Evolutionary conservation across 2,888 invertebrate species (phyloP), one percentile per base, ranked within the genome.

Genomic region (Limenitis camilla): DNA sequence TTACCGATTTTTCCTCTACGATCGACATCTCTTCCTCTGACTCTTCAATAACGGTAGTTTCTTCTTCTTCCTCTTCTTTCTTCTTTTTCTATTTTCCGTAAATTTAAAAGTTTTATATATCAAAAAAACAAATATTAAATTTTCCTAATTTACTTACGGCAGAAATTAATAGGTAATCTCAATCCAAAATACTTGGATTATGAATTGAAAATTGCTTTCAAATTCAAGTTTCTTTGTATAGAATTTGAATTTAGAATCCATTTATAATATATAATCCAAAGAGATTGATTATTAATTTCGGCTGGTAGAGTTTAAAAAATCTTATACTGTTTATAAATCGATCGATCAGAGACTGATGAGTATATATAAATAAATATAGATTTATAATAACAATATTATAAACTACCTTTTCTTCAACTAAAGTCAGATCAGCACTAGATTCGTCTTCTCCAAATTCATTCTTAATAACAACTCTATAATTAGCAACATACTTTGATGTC

Each of bases 381-480:
- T n/a, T 39, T 2, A 39, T n/a, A 39, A 39, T 39, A 39, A 6
- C 5, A 39, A 10, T n/a, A 44, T 10, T 30, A 11, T 6, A 5
- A 40, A 38, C 58, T 71, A 84, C 87, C 81, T 91, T 90, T 72
- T 89, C 90, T 60, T 87, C 87, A 1, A 88, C 91, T 8, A 99
- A 92, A 27, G 93, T 94, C 53, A 99, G 89, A 68, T 94, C 93
- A 42, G 97, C 95, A 40, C 92, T 91, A 2, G 95, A 94, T 71
- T 96, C 94, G 65, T 96, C 97, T 73, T 94, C 93, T 45, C 99
- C 99, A 65, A 92, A 93, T 74, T 97, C 96, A 76, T 98, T 99
- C 69, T 91, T 92, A 49, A 98, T 94, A 29, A 96, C 92, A 40
- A 97, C 92, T 69, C 92, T 93, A 80, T 96, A 97, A 45, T 91